Conservation (phyloP, 2,888 invertebrate genomes). For the Fragum fragum region DNA sequence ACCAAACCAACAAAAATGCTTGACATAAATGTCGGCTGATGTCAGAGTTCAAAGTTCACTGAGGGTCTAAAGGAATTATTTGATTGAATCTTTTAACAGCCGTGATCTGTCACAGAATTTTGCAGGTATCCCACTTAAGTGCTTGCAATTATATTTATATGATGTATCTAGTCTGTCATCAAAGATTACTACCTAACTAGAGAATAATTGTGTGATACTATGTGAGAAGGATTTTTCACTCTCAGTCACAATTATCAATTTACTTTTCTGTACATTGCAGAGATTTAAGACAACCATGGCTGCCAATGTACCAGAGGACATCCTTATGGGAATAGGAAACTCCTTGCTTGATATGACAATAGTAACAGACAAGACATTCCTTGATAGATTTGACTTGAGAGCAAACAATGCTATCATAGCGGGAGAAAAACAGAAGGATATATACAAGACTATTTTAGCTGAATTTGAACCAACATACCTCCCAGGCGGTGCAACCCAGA, state of each 20-base stretch:
- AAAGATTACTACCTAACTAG: too few species aligned
- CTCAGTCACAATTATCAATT: too few species aligned
- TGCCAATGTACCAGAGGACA: slow-evolving; percentile 88
- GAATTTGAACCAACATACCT: slow-evolving; percentile 90
- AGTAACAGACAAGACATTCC: slow-evolving; percentile 91
- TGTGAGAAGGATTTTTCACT: too few species aligned
- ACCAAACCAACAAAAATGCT: too few species aligned
- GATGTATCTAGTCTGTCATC: too few species aligned
- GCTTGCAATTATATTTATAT: too few species aligned
- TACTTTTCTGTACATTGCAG: slow-evolving; percentile 57
- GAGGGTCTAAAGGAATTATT: too few species aligned
- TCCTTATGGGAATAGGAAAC: slow-evolving; percentile 97
- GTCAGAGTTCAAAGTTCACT: too few species aligned
- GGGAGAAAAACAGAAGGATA: slow-evolving; percentile 93
- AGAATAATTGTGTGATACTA: not conserved
- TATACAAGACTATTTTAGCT: slow-evolving; percentile 89
- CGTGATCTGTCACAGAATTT: too few species aligned
- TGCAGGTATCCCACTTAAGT: too few species aligned
- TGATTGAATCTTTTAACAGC: too few species aligned
- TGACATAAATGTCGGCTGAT: too few species aligned
- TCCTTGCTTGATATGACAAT: slow-evolving; percentile 98
- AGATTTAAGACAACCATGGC: slow-evolving; percentile 58
- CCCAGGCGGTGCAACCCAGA: slow-evolving; percentile 99
- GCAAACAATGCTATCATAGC: slow-evolving; percentile 98
- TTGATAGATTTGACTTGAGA: slow-evolving; percentile 94